Conservation (phyloP, 1,140 invertebrate species). For the Drosophila ironensis region DNA sequence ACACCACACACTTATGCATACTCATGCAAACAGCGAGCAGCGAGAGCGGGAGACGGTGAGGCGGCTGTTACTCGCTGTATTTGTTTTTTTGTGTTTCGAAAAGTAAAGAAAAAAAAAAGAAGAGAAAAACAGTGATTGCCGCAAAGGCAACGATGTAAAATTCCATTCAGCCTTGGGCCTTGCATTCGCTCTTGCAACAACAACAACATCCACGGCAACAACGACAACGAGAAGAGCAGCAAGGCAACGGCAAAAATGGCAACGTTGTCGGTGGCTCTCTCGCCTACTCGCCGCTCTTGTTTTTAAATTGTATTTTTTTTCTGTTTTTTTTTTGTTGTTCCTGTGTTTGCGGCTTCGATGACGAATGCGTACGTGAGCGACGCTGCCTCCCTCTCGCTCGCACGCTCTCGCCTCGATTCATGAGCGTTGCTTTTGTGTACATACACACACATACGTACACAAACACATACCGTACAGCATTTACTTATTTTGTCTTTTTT, state of each 20-base stretch:
- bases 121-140: slow-evolving; percentile 13
- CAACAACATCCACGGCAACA: slow-evolving; percentile 25
- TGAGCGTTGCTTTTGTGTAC: slow-evolving; percentile 12
- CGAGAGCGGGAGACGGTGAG: slow-evolving; percentile 26
- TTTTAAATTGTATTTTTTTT: neutral
- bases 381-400: slow-evolving; percentile 1
- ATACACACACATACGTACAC: neutral
- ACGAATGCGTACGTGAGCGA: slow-evolving; percentile 38
- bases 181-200: slow-evolving; percentile 13
- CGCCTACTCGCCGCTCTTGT: slow-evolving; percentile 24
- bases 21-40: slow-evolving; percentile 8
- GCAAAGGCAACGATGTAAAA: slow-evolving; percentile 30
- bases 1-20: neutral
- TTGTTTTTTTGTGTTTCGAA: slow-evolving; percentile 40
- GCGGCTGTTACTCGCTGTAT: slow-evolving; percentile 59
- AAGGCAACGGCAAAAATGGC: slow-evolving; percentile 35
- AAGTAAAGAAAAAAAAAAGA: too few relatives aligned
- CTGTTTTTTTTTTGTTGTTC: slow-evolving; percentile 33
- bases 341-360: slow-evolving; percentile 49
- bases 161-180: slow-evolving; percentile 39
- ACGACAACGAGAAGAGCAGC: slow-evolving; percentile 51
- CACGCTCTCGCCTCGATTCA: slow-evolving; percentile 15
- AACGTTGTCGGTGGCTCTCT: slow-evolving; percentile 49
- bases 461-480: too few relatives aligned
- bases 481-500: slow-evolving; percentile 27